Evolutionary conservation across 2,113 vertebrate genomes (phyloP).

Genomic region (Pipra filicauda): DNA sequence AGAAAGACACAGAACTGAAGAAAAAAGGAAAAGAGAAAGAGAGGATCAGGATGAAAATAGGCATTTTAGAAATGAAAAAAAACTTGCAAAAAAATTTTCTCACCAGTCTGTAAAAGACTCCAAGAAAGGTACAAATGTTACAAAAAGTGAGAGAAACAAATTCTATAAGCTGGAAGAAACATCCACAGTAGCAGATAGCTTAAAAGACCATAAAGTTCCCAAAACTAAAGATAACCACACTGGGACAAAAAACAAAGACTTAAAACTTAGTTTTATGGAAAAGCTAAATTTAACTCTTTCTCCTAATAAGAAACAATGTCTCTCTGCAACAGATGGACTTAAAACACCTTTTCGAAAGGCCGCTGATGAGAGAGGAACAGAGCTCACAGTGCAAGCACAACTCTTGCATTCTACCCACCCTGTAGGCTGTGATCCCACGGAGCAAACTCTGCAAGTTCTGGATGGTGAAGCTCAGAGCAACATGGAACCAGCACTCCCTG

Average conservation of each 20-base stretch:
- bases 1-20: conserved; percentile 74
- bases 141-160: conserved; percentile 49
- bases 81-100: conserved; percentile 12
- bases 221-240: conserved; percentile 31
- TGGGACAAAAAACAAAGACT: conserved; percentile 69
- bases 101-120: conserved; percentile 56
- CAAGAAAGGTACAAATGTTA: conserved; percentile 30
- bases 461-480: not conserved
- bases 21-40: conserved; percentile 76
- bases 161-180: not conserved
- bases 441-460: not conserved
- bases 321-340: conserved; percentile 7
- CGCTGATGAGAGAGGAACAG: not conserved
- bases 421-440: not conserved
- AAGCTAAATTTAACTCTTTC: conserved; percentile 94
- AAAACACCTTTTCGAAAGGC: conserved; percentile 20
- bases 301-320: conserved; percentile 84
- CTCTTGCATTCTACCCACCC: not conserved
- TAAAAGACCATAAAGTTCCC: not conserved
- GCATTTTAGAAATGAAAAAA: conserved; percentile 67
- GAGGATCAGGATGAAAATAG: conserved; percentile 67
- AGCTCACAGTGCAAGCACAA: conserved; percentile 19
- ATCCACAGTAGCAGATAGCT: not conserved
- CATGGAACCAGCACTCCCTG: not conserved
- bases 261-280: conserved; percentile 96